Evolutionary conservation across 2,113 vertebrate genomes (phyloP), one percentile per base, ranked within the genome.

Genomic region (Conger conger): DNA sequence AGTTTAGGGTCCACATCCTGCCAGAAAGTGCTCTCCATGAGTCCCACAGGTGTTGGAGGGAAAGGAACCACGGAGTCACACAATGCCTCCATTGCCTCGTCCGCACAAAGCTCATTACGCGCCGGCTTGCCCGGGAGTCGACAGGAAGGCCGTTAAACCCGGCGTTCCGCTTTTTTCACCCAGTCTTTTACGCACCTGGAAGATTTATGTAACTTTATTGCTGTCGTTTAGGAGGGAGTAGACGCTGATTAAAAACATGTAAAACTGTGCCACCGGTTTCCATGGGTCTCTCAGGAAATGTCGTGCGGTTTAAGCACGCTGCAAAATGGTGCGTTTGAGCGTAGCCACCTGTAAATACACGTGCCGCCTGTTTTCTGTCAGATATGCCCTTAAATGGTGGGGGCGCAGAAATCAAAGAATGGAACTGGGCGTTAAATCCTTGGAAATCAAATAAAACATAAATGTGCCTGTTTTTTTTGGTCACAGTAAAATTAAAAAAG

Each of bases 111-210:
- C 91, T 86, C 88, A 90, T 93, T 86, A 90, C 89, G 82, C 84
- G 87, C 42, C 90, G 91, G 92, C 91, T 90, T 87, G 90, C 90
- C 82, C 85, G 87, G 53, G 91, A 91, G 89, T 89, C 91, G 89
- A 91, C 89, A 93, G 95, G 94, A 94, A 94, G 93, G 93, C 89
- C 89, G 93, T 94, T 94, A 95, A 94, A 94, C 94, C 91, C 86
- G 84, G 91, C 90, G 42, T 94, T 93, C 93, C 91, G 93, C 94
- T 63, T 23, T 23, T 63, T 27, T 27, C 18, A 93, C 91, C 91
- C 90, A 86, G 89, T 80, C 88, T 91, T 91, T 93, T 90, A 93
- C 82, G 89, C 89, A 89, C 88, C 90, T 90, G 90, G 86, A 92
- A 94, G 92, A 93, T 92, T 92, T 90, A 90, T 82, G 85, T 80